phyloP scores from a whole-genome alignment of 2,797 vertebrate genomes.

The Smutsia gigantea region DNA sequence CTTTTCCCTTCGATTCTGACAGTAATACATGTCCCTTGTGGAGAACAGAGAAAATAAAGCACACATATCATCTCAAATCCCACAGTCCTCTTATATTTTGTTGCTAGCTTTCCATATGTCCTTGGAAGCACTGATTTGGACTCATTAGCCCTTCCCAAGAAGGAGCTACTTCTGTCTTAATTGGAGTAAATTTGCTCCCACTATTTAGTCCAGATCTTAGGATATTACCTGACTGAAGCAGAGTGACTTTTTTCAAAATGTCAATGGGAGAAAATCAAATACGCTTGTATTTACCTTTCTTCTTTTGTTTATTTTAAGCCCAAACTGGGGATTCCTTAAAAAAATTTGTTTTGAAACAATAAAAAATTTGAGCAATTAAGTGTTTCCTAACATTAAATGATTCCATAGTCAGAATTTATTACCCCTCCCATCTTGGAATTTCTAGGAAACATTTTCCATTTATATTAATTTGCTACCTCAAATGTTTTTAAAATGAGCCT shows the following conservation, averaged over 20 bases:
- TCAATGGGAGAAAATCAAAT: not conserved
- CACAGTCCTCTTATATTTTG: not conserved
- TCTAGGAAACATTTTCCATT: conserved; percentile 40
- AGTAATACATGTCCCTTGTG: not conserved
- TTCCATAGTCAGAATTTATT: conserved; percentile 38
- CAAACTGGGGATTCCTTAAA: not conserved
- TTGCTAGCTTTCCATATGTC: not conserved
- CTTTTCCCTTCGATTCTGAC: not conserved
- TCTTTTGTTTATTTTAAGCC: not conserved
- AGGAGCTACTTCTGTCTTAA: not conserved
- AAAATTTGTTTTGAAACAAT: not conserved
- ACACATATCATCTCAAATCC: not conserved
- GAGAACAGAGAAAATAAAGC: not conserved
- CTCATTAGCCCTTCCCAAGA: not conserved
- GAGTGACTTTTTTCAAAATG: not conserved
- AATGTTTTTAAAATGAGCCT: conserved; percentile 48
- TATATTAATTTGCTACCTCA: conserved; percentile 35
- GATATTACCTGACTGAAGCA: not conserved
- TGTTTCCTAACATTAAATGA: conserved; percentile 36
- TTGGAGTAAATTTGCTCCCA: not conserved
- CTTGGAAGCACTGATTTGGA: not conserved
- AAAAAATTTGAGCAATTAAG: conserved; percentile 46
- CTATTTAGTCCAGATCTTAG: not conserved
- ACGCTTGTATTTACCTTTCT: not conserved
- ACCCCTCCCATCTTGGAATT: not conserved